Conservation (phyloP, 1,140 invertebrate species). For the Helicoverpa zea region DNA sequence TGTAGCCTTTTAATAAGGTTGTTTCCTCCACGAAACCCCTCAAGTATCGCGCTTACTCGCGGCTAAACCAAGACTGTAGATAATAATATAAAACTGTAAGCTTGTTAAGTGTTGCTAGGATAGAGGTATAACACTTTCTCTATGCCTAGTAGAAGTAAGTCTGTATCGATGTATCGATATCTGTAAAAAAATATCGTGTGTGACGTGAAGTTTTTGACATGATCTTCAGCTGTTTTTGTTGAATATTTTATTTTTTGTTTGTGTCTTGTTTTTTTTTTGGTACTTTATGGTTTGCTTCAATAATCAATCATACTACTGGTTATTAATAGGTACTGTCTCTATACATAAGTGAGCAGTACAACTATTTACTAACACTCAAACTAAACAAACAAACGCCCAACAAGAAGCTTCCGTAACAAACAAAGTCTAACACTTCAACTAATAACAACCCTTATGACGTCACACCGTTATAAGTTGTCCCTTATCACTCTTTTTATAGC, state of each 20-base stretch:
- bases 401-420: neutral
- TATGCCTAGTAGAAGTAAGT: neutral
- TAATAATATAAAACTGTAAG: conserved; percentile 50
- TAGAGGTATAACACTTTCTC: conserved; percentile 23
- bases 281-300: too few species aligned
- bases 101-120: conserved; percentile 28
- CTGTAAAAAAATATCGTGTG: too few species aligned
- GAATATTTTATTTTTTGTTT: too few species aligned
- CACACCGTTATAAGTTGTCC: conserved; percentile 26
- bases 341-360: too few species aligned
- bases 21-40: conserved; percentile 46
- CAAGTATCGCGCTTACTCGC: conserved; percentile 29
- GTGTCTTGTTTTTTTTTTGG: too few species aligned
- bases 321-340: too few species aligned
- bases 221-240: too few species aligned
- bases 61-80: conserved; percentile 39
- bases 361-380: neutral
- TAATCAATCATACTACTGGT: too few species aligned
- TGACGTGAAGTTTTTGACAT: too few species aligned
- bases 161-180: too few species aligned
- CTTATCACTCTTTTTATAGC: conserved; percentile 23
- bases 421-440: conserved; percentile 32
- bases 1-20: conserved; percentile 41
- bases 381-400: neutral
- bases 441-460: conserved; percentile 25